Percentiles rank a stretch among this genome's conserved stretches.
Evolutionary conservation across 2,797 vertebrate species (phyloP).

Genomic region (Triplophysa yarkandensis): DNA sequence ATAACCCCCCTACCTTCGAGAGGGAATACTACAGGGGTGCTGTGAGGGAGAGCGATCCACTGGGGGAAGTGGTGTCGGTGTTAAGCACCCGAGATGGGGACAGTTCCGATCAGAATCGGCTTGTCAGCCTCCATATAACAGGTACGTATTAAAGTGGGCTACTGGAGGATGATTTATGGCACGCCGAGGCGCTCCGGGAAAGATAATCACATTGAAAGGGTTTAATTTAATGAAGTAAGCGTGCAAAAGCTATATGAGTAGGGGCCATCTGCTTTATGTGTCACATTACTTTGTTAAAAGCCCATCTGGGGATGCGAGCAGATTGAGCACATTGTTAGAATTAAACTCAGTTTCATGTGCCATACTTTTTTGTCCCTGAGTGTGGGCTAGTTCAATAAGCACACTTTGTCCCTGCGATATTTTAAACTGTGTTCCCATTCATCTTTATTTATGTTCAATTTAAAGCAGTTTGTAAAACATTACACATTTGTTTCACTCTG

Average conservation of each 20-base stretch:
- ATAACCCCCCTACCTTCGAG: slow-evolving; percentile 91
- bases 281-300: slow-evolving; percentile 51
- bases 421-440: slow-evolving; percentile 9
- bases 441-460: slow-evolving; percentile 8
- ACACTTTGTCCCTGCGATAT: background rate
- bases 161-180: slow-evolving; percentile 41
- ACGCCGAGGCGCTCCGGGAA: slow-evolving; percentile 34
- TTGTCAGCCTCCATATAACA: slow-evolving; percentile 90
- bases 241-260: slow-evolving; percentile 47
- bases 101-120: slow-evolving; percentile 86
- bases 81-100: slow-evolving; percentile 89
- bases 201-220: slow-evolving; percentile 55
- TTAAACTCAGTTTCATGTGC: slow-evolving; percentile 34
- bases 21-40: slow-evolving; percentile 90
- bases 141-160: slow-evolving; percentile 71
- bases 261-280: slow-evolving; percentile 48
- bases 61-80: slow-evolving; percentile 88
- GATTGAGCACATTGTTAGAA: slow-evolving; percentile 46
- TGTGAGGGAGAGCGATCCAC: slow-evolving; percentile 88
- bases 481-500: background rate
- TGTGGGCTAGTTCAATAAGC: slow-evolving; percentile 21
- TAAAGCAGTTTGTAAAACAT: slow-evolving; percentile 12
- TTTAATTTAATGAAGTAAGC: slow-evolving; percentile 45
- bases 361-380: slow-evolving; percentile 21
- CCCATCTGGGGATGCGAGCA: slow-evolving; percentile 32